Percentiles rank a stretch among this genome's conserved stretches.
Evolutionary conservation across 2,113 vertebrate genomes (phyloP).

Genomic region (Leptosomus discolor): DNA sequence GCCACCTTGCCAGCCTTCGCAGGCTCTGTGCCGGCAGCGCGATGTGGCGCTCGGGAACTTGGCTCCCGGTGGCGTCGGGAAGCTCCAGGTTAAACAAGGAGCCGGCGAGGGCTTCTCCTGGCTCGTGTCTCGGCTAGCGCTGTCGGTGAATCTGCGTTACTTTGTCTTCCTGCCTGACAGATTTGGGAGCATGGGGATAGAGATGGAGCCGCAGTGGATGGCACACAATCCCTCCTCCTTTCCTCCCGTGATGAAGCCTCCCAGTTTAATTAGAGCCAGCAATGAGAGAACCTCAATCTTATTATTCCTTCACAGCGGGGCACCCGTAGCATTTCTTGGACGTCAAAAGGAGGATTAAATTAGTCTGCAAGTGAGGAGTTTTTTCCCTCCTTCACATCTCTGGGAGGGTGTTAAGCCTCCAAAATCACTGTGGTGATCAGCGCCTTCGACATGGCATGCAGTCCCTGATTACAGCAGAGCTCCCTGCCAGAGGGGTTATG

Average conservation of each 20-base stretch:
- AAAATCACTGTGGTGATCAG: not conserved
- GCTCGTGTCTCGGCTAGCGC: fast-evolving
- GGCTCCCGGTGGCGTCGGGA: fast-evolving
- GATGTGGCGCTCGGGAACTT: not conserved
- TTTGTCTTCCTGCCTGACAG: not conserved
- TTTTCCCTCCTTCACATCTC: not conserved
- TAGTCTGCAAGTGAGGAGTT: not conserved
- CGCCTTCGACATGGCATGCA: not conserved
- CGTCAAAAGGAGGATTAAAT: conserved; percentile 40
- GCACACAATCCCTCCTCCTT: not conserved
- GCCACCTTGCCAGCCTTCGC: not conserved
- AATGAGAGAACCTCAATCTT: not conserved
- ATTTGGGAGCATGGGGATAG: not conserved
- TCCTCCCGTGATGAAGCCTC: not conserved
- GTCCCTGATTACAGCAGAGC: not conserved
- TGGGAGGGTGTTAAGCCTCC: not conserved
- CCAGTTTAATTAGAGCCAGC: conserved; percentile 29
- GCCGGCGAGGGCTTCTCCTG: fast-evolving
- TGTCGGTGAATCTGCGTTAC: fast-evolving
- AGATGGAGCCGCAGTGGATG: not conserved
- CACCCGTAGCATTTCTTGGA: not conserved
- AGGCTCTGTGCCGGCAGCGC: not conserved
- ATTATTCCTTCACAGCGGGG: conserved; percentile 23
- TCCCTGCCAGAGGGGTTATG: not conserved
- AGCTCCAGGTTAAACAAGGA: not conserved